Conservation (phyloP, 1,140 invertebrate genomes). For the Manduca sexta region DNA sequence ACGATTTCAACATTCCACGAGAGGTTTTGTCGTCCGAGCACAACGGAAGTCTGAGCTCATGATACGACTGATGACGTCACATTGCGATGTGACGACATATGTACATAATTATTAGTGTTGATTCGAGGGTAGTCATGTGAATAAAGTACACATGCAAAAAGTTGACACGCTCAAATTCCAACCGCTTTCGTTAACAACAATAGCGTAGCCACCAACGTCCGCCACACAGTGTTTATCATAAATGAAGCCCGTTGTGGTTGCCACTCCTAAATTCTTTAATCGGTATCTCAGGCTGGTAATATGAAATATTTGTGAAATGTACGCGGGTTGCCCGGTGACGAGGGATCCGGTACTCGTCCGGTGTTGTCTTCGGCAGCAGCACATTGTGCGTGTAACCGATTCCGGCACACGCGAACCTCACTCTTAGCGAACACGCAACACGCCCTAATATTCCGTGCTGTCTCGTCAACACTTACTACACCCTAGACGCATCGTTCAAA, state of each 20-base stretch:
- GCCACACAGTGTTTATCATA: neutral
- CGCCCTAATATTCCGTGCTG: constrained; percentile 32
- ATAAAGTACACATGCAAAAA: no score
- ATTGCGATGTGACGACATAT: neutral
- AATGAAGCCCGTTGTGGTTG: neutral
- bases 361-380: constrained; percentile 62
- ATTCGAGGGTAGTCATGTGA: neutral
- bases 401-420: constrained; percentile 27
- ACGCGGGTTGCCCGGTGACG: constrained; percentile 47
- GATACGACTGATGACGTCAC: constrained; percentile 1
- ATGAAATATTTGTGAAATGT: constrained; percentile 37
- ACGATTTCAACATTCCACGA: no score
- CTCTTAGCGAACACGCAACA: constrained; percentile 26
- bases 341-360: constrained; percentile 61
- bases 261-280: constrained; percentile 4
- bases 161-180: no score
- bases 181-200: neutral
- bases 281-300: constrained; percentile 14
- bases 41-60: no score
- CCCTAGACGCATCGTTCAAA: constrained; percentile 55
- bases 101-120: neutral
- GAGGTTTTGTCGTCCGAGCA: no score
- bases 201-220: neutral
- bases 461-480: constrained; percentile 45
- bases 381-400: constrained; percentile 40